Evolutionary conservation across 1,140 invertebrate species (phyloP), one percentile per base, ranked within the genome.

Genomic region (Elymnias hypermnestra): DNA sequence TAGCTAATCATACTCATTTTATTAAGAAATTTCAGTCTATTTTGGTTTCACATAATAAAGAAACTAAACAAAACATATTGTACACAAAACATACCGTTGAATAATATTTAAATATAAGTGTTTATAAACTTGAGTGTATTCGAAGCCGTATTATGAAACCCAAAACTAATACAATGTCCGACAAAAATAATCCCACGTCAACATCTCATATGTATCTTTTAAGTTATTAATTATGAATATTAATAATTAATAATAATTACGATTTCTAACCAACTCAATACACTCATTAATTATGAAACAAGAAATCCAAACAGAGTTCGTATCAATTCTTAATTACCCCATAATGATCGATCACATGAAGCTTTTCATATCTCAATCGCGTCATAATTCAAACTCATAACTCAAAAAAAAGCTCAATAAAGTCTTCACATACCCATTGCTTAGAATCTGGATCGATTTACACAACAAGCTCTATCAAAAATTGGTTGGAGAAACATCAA

Each of bases 391-490:
- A 63, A 61, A 63, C 28, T 35, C 31, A 35, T 76, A 71, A 72
- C 45, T 74, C 62, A n/a, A n/a, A n/a, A 68, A 65, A 61, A 57
- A 62, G 47, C 45, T 62, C 61, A 64, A 74, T 73, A 62, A 75
- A 66, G 70, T 51, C 67, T 72, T 77, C 50, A 65, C 56, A 57
- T 38, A 54, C 49, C 3, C 19, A 6, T 21, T n/a, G n/a, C 19
- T 21, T 66, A 64, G 70, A 69, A 67, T 58, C 47, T 61, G 33
- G 53, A 69, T 55, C 57, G 48, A 37, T 67, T 58, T 73, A 69
- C 64, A 62, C 74, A 76, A 76, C 63, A 68, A 63, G 48, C 63
- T 51, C 68, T 65, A 67, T 76, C 67, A 68, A 68, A 65, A 54
- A 57, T 62, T 67, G 51, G 51, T 57, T 57, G 59, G 44, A 63